Evolutionary conservation across 1,140 invertebrate species (phyloP).

Genomic region (Aphidius ervi): DNA sequence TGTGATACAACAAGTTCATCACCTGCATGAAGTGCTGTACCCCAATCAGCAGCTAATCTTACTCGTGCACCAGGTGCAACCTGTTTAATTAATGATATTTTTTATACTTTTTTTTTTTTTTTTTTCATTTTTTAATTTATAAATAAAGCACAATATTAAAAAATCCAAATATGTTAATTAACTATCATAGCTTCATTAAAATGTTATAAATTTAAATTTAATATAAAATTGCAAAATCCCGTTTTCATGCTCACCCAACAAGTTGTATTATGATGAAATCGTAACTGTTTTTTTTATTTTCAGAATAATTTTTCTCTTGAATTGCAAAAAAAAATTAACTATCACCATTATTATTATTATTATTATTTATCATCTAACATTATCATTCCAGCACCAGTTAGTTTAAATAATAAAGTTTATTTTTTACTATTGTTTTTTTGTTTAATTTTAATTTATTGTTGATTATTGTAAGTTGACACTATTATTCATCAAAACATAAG

Average conservation of each 20-base stretch:
- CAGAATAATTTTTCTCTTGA: too few species aligned
- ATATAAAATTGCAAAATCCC: neutral
- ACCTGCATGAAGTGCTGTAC: constrained; percentile 50
- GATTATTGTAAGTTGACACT: too few species aligned
- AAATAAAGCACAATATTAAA: too few species aligned
- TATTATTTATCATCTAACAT: constrained; percentile 21
- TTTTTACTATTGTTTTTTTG: constrained; percentile 5
- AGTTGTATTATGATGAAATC: constrained; percentile 10
- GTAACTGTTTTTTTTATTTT: too few species aligned
- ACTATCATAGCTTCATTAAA: too few species aligned
- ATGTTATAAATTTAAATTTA: neutral
- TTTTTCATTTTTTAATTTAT: neutral
- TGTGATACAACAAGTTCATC: constrained; percentile 52
- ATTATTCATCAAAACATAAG: too few species aligned
- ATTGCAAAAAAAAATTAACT: too few species aligned
- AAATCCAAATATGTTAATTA: too few species aligned
- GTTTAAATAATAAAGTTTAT: constrained; percentile 9
- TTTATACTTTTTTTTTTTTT: constrained; percentile 25
- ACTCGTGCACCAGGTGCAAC: constrained; percentile 55
- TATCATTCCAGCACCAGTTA: constrained; percentile 7
- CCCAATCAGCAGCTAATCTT: constrained; percentile 54
- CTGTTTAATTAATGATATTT: constrained; percentile 33
- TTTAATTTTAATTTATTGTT: neutral
- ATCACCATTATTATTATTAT: constrained; percentile 14
- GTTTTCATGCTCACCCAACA: constrained; percentile 20